A percentile compares a stretch with the other conserved stretches of the same genome.
phyloP scores from a whole-genome alignment of 1,140 invertebrate genomes.

The Trigoniulus corallinus region DNA sequence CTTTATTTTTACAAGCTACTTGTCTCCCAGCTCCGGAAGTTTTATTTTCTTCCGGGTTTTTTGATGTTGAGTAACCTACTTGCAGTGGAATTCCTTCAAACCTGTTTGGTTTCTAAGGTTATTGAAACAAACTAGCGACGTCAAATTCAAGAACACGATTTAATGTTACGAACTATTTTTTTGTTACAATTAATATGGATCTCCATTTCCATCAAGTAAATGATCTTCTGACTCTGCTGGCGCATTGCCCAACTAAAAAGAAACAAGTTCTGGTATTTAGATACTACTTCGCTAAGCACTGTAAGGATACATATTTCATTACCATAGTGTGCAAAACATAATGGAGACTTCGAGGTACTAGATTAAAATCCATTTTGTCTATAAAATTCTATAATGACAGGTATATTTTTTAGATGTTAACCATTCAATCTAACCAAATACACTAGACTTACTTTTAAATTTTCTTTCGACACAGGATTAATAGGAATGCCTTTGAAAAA shows the following conservation, averaged over 20 bases:
- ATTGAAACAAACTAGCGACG: too few species aligned
- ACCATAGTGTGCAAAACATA: constrained; percentile 71
- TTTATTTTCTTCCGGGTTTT: too few species aligned
- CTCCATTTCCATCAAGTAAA: neutral
- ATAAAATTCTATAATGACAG: constrained; percentile 26
- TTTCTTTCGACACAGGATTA: neutral
- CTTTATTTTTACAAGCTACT: too few species aligned
- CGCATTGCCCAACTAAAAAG: constrained; percentile 3
- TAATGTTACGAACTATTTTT: too few species aligned
- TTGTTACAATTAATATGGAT: neutral
- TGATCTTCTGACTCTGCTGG: neutral
- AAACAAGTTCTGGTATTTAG: neutral
- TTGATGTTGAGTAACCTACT: too few species aligned
- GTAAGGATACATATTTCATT: constrained; percentile 36
- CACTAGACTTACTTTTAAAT: neutral
- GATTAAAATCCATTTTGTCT: constrained; percentile 25
- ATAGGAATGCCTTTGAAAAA: constrained; percentile 37
- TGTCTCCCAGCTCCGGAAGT: too few species aligned
- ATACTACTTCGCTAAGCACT: constrained; percentile 22
- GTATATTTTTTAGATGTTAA: neutral
- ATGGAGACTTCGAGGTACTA: constrained; percentile 41
- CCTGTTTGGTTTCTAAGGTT: too few species aligned
- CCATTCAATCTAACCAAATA: neutral
- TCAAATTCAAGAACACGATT: too few species aligned
- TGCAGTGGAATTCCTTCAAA: too few species aligned